phyloP scores from a whole-genome alignment of 2,113 vertebrate species.

The Sialia sialis region DNA sequence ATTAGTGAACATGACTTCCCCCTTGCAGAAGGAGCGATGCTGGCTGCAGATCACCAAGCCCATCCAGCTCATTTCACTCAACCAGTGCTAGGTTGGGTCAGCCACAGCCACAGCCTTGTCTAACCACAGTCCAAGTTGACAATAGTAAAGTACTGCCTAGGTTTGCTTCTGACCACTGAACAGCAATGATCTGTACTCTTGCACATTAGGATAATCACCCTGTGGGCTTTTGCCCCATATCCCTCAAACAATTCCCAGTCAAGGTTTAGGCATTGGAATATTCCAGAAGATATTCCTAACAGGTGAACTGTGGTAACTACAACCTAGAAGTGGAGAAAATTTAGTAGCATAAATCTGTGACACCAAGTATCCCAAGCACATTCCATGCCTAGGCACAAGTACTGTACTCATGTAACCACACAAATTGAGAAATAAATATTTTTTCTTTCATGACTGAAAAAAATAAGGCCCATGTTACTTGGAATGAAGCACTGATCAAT shows the following conservation, averaged over 20 bases:
- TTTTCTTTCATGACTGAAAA: background rate
- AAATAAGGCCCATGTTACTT: background rate
- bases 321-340: background rate
- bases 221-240: background rate
- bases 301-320: background rate
- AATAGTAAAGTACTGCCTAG: background rate
- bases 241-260: background rate
- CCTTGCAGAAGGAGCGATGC: background rate
- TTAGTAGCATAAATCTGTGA: background rate
- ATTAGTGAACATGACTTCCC: rapidly evolving
- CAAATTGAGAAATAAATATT: background rate
- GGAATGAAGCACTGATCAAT: background rate
- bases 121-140: background rate
- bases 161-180: background rate
- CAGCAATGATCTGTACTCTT: background rate
- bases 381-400: background rate
- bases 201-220: background rate
- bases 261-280: background rate
- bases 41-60: background rate
- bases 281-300: background rate
- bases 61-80: background rate
- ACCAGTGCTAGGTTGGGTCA: background rate
- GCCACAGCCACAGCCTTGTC: background rate
- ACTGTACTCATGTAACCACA: background rate
- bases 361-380: background rate